Conservation (phyloP, 1,140 invertebrate genomes). For the Caenorhabditis briggsae region DNA sequence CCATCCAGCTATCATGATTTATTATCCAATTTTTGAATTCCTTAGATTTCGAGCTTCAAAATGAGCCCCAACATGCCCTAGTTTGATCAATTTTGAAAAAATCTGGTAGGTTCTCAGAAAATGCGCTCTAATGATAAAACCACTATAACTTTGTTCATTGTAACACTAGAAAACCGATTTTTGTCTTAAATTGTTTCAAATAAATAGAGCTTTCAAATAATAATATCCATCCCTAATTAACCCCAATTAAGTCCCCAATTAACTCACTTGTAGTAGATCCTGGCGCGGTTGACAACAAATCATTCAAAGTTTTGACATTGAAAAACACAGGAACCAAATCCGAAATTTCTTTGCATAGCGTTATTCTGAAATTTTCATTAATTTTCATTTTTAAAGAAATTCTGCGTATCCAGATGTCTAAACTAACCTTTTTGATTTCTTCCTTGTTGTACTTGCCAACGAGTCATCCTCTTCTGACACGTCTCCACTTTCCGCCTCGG, state of each 20-base stretch:
- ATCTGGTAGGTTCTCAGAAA: too few relatives aligned
- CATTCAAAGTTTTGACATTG: slow-evolving; percentile 68
- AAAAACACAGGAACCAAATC: slow-evolving; percentile 74
- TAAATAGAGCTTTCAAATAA: not conserved
- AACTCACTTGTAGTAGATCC: slow-evolving; percentile 59
- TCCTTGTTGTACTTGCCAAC: slow-evolving; percentile 60
- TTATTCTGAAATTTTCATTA: slow-evolving; percentile 54
- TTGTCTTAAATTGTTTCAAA: too few relatives aligned
- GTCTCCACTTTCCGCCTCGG: slow-evolving; percentile 66
- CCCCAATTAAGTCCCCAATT: not conserved
- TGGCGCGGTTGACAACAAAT: slow-evolving; percentile 60
- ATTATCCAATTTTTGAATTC: too few relatives aligned
- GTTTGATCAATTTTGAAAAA: too few relatives aligned
- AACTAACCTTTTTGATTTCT: slow-evolving; percentile 48
- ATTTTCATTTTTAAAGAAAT: not conserved
- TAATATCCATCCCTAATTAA: not conserved
- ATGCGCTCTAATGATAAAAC: too few relatives aligned
- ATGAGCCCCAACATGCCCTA: too few relatives aligned
- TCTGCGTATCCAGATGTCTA: not conserved
- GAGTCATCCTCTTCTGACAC: slow-evolving; percentile 72
- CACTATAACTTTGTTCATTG: too few relatives aligned
- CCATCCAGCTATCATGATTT: too few relatives aligned
- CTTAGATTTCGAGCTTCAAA: too few relatives aligned
- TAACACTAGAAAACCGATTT: too few relatives aligned
- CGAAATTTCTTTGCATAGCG: slow-evolving; percentile 68